A percentile compares a stretch with the other conserved stretches of the same genome.
phyloP scores from a whole-genome alignment of 2,888 invertebrate species.

The Caenorhabditis zanzibari region DNA sequence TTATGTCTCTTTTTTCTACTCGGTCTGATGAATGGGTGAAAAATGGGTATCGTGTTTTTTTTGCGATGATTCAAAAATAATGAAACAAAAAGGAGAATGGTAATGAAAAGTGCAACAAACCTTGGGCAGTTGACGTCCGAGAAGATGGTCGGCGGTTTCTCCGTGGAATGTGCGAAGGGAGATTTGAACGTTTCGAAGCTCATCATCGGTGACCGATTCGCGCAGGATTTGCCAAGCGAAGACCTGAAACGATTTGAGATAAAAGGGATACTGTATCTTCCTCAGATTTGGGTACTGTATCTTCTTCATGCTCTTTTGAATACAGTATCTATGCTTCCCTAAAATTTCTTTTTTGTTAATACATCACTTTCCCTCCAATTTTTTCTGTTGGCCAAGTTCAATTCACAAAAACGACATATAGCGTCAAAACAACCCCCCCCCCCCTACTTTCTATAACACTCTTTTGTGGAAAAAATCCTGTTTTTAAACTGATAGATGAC shows the following conservation, averaged over 20 bases:
- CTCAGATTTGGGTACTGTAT: no score
- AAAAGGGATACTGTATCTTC: no score
- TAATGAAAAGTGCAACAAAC: slow-evolving; percentile 68
- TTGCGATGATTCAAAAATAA: slow-evolving; percentile 13
- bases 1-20: not conserved
- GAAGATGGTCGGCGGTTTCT: slow-evolving; percentile 81
- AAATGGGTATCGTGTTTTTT: slow-evolving; percentile 14
- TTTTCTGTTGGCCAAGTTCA: not conserved
- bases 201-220: slow-evolving; percentile 83
- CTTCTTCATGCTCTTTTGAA: no score
- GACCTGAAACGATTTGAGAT: slow-evolving; percentile 75
- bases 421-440: slow-evolving; percentile 35
- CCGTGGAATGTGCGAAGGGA: slow-evolving; percentile 82
- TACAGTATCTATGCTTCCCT: no score
- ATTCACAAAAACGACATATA: slow-evolving; percentile 61
- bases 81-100: slow-evolving; percentile 20
- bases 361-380: not conserved
- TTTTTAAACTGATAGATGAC: slow-evolving; percentile 66
- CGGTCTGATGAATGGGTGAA: not conserved
- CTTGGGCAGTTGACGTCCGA: slow-evolving; percentile 81
- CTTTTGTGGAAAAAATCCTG: slow-evolving; percentile 62
- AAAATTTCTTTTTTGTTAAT: no score
- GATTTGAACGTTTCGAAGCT: slow-evolving; percentile 82
- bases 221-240: slow-evolving; percentile 83
- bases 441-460: slow-evolving; percentile 10